A percentile compares a stretch with the other conserved stretches of the same genome.
These are phyloP conservation scores for Callyntrura sp. DNA, from an alignment of 2,888 invertebrate genomes.

Conservation along the genomic window DNA sequence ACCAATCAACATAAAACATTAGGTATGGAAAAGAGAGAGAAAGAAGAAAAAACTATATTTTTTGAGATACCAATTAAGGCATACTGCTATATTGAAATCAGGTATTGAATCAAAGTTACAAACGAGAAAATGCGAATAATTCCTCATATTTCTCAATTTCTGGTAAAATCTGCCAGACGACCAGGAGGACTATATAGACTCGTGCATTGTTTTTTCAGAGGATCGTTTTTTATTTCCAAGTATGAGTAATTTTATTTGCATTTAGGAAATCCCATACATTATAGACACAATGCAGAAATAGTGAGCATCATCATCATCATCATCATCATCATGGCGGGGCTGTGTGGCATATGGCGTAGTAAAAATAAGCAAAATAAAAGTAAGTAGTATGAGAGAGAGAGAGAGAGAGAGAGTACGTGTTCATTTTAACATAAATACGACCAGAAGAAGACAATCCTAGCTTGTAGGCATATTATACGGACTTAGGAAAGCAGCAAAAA, in stretches of 20 bases:
- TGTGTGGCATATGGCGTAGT: constrained; percentile 72
- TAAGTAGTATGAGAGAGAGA: constrained; percentile 31
- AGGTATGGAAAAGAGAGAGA: no score
- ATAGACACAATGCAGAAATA: background rate
- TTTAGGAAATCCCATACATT: constrained; percentile 33
- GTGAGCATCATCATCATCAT: background rate
- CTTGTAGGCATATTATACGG: constrained; percentile 50
- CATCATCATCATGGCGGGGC: background rate
- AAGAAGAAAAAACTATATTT: no score
- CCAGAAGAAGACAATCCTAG: constrained; percentile 62
- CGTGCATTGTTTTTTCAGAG: background rate
- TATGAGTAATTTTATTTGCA: background rate
- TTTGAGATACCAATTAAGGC: no score
- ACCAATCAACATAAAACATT: no score
- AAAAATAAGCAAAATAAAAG: constrained; percentile 53
- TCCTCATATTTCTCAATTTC: background rate
- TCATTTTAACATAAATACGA: constrained; percentile 38
- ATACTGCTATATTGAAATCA: no score
- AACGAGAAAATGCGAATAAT: background rate
- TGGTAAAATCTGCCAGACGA: background rate
- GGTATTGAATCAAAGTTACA: no score
- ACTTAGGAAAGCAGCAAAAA: constrained; percentile 43
- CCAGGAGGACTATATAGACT: no score
- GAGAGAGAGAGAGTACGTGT: constrained; percentile 26
- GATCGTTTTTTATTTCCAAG: background rate